Evolutionary conservation across 2,113 vertebrate species (phyloP).

Genomic region (Solea solea): DNA sequence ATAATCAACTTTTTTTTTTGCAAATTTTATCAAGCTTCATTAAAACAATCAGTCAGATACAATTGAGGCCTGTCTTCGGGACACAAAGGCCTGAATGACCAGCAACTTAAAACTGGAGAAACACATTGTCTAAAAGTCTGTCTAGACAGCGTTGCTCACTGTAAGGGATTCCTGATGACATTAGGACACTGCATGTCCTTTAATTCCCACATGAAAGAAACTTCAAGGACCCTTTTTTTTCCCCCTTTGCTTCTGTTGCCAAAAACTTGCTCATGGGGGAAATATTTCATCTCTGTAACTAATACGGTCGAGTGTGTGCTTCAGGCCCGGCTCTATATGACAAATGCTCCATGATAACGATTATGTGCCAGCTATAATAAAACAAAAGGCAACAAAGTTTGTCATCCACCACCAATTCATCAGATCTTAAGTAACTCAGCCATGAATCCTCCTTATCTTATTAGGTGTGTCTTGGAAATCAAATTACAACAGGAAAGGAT

Average conservation of each 20-base stretch:
- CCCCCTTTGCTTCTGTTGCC: not conserved
- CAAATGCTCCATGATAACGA: not conserved
- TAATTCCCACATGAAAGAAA: not conserved
- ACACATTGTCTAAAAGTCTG: not conserved
- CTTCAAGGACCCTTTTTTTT: not conserved
- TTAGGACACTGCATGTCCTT: not conserved
- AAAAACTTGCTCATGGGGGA: not conserved
- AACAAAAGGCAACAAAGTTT: too few species aligned
- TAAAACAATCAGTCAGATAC: too few species aligned
- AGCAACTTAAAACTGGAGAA: too few species aligned
- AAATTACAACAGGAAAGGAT: too few species aligned
- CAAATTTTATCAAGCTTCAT: too few species aligned
- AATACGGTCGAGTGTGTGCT: not conserved
- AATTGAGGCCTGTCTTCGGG: not conserved
- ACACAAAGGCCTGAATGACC: too few species aligned
- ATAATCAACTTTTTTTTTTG: too few species aligned
- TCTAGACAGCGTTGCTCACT: not conserved
- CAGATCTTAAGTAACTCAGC: too few species aligned
- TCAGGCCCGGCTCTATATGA: not conserved
- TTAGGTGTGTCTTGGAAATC: too few species aligned
- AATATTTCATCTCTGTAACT: not conserved
- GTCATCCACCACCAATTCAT: too few species aligned
- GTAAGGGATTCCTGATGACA: not conserved
- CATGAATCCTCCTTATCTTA: too few species aligned
- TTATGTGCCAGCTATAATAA: too few species aligned